Evolutionary conservation across 2,797 vertebrate genomes (phyloP).

Genomic region (Brachyrhaphis roseni): DNA sequence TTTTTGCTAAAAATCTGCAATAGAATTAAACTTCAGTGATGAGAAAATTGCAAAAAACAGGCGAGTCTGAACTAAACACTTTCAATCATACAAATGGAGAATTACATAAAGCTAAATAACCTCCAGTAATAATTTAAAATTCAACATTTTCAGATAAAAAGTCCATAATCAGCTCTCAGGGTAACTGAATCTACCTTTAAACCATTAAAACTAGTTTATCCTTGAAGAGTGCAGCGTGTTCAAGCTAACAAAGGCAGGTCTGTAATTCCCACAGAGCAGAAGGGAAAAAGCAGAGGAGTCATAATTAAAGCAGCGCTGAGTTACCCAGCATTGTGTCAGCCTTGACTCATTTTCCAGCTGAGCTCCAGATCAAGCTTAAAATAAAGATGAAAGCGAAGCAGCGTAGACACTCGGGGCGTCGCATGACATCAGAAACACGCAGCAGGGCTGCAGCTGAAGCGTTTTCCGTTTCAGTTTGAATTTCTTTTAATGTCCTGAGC

Average conservation of each 20-base stretch:
- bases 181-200: conserved; percentile 26
- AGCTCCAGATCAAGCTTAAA: conserved; percentile 38
- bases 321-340: conserved; percentile 8
- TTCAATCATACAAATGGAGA: background rate
- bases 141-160: background rate
- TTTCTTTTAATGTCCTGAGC: conserved; percentile 6
- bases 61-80: background rate
- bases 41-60: background rate
- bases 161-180: background rate
- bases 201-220: conserved; percentile 13
- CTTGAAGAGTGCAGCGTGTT: background rate
- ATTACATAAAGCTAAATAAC: background rate
- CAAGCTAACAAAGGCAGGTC: conserved; percentile 23
- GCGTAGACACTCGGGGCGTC: background rate
- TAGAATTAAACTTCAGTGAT: background rate
- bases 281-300: conserved; percentile 3
- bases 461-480: conserved; percentile 11
- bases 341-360: conserved; percentile 24
- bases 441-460: conserved; percentile 21
- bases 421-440: conserved; percentile 18
- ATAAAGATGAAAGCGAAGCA: conserved; percentile 41
- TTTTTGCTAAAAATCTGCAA: too few species aligned
- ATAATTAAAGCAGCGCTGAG: conserved; percentile 51
- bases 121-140: background rate
- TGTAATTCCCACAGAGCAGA: conserved; percentile 19